Evolutionary conservation across 2,113 vertebrate genomes (phyloP).

Genomic region (Apodemus speciosus): DNA sequence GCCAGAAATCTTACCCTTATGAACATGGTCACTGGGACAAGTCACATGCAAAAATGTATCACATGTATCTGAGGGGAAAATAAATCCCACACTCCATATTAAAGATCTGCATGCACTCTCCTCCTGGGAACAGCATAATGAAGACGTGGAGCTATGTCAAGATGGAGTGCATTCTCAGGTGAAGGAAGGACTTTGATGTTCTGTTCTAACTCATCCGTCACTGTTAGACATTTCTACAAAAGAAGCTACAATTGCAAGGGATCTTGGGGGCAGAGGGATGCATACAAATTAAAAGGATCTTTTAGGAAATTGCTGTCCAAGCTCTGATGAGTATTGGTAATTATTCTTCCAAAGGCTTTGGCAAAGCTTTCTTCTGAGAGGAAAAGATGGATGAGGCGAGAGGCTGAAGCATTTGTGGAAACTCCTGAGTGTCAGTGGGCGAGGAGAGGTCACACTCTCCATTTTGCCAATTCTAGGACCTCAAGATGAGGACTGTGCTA

Average conservation of each 20-base stretch:
- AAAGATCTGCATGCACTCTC: neutral
- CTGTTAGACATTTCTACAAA: neutral
- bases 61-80: neutral
- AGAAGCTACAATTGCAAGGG: neutral
- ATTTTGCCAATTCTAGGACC: too few species aligned
- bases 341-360: neutral
- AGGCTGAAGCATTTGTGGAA: neutral
- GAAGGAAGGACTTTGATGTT: neutral
- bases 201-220: neutral
- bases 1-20: neutral
- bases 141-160: neutral
- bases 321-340: neutral
- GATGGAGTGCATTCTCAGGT: neutral
- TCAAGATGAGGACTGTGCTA: neutral
- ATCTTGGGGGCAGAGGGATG: neutral
- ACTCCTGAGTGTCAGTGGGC: neutral
- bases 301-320: neutral
- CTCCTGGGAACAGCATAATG: neutral
- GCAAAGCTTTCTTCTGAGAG: neutral
- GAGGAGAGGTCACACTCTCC: neutral
- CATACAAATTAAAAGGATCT: neutral
- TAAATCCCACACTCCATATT: neutral
- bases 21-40: neutral
- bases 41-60: neutral
- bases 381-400: neutral